phyloP scores from a whole-genome alignment of 30 jellyfish, hydroid and myxozoan genomes.

The Cassiopea xamachana region DNA sequence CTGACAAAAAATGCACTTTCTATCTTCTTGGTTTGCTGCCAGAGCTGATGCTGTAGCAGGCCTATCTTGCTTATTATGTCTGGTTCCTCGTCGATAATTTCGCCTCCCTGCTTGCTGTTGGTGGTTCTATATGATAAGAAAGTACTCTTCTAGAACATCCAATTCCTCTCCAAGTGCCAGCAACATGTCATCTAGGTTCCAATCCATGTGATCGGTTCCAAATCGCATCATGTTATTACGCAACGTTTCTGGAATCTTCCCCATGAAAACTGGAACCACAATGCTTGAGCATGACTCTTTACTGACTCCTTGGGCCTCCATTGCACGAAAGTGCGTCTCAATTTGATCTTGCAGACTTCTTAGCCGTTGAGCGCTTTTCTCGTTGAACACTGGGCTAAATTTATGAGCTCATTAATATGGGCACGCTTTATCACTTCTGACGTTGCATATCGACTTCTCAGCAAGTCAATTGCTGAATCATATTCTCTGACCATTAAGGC shows the following conservation, averaged over 20 bases:
- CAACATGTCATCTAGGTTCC: constrained; percentile 32
- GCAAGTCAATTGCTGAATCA: constrained; percentile 6
- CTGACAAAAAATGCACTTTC: constrained; percentile 8
- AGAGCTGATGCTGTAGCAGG: constrained; percentile 18
- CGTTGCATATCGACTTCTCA: constrained; percentile 1
- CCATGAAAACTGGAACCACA: constrained; percentile 34
- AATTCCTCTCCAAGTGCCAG: not conserved
- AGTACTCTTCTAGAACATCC: constrained; percentile 8
- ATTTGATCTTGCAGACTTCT: constrained; percentile 19
- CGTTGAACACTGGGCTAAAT: constrained; percentile 23
- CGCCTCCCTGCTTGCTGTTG: constrained; percentile 6
- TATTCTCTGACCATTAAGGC: not conserved
- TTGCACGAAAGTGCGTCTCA: constrained; percentile 38
- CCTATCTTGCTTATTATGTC: too few species aligned
- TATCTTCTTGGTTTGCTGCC: not conserved
- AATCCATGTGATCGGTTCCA: constrained; percentile 14
- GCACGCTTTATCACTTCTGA: constrained; percentile 20
- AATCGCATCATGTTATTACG: constrained; percentile 37
- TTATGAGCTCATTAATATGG: constrained; percentile 7
- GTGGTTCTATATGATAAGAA: not conserved
- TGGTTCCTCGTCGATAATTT: too few species aligned
- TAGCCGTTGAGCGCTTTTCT: constrained; percentile 10
- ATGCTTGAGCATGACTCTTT: constrained; percentile 31
- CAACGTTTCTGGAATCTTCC: constrained; percentile 14
- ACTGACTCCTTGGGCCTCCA: constrained; percentile 40